These are phyloP conservation scores for Cosmia trapezina DNA, from an alignment of 2,888 invertebrate species.

Conservation along the genomic window DNA sequence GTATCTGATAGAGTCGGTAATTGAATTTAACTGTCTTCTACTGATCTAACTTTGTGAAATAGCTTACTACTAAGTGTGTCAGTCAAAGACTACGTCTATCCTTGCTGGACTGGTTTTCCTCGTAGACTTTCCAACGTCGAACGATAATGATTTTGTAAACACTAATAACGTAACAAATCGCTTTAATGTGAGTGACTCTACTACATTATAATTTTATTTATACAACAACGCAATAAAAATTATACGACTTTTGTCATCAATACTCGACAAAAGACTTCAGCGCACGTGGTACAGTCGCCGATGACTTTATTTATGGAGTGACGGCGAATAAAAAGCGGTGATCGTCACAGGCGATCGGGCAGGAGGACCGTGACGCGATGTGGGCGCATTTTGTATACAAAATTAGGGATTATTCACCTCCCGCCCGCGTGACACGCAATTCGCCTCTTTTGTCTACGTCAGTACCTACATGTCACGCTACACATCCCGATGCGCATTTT, in stretches of 20 bases:
- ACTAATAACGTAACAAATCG: neutral
- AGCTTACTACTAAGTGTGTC: neutral
- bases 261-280: slow-evolving; percentile 44
- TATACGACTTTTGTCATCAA: slow-evolving; percentile 45
- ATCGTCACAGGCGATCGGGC: slow-evolving; percentile 76
- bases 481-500: slow-evolving; percentile 21
- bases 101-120: neutral
- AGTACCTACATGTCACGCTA: slow-evolving; percentile 58
- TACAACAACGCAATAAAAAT: slow-evolving; percentile 46
- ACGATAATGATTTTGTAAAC: neutral
- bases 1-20: neutral
- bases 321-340: slow-evolving; percentile 69
- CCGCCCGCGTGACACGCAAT: slow-evolving; percentile 75
- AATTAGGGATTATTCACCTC: slow-evolving; percentile 85
- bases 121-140: neutral
- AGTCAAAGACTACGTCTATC: neutral
- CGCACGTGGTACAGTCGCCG: slow-evolving; percentile 72
- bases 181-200: neutral
- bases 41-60: neutral
- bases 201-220: slow-evolving; percentile 27
- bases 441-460: slow-evolving; percentile 72
- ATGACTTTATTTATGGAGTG: slow-evolving; percentile 71
- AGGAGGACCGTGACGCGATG: slow-evolving; percentile 77
- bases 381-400: slow-evolving; percentile 84
- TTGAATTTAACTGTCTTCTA: slow-evolving; percentile 10